phyloP scores from a whole-genome alignment of 2,797 vertebrate species.

The Artibeus jamaicensis region DNA sequence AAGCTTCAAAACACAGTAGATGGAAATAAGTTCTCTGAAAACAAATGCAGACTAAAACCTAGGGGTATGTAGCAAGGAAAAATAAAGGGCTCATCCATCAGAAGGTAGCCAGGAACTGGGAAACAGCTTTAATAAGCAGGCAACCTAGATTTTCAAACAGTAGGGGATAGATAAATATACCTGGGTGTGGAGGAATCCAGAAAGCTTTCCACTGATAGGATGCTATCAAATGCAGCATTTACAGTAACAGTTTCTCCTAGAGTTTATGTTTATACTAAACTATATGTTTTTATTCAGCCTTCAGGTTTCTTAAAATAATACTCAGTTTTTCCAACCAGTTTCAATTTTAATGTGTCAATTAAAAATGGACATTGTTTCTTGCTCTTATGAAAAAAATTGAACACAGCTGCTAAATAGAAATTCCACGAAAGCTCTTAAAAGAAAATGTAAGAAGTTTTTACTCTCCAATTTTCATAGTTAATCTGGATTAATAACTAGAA shows the following conservation, averaged over 20 bases:
- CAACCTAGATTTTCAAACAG: not conserved
- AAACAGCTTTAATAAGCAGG: not conserved
- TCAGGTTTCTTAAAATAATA: not conserved
- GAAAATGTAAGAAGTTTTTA: not conserved
- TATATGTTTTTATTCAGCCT: not conserved
- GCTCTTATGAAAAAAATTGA: not conserved
- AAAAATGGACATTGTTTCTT: not conserved
- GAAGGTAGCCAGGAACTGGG: not conserved
- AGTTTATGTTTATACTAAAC: not conserved
- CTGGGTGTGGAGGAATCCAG: not conserved
- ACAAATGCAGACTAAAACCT: not conserved
- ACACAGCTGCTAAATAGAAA: not conserved
- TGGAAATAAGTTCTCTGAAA: not conserved
- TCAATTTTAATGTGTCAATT: too few relatives aligned
- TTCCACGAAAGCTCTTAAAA: not conserved
- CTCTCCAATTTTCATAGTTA: slow-evolving; percentile 37
- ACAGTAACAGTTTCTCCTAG: not conserved
- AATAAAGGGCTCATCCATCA: not conserved
- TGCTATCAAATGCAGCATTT: not conserved
- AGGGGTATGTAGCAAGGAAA: not conserved
- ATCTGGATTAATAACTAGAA: slow-evolving; percentile 43
- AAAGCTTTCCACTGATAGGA: not conserved
- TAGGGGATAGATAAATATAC: not conserved
- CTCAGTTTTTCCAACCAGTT: not conserved
- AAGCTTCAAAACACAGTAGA: not conserved